A percentile compares a stretch with the other conserved stretches of the same genome.
phyloP scores from a whole-genome alignment of 2,888 invertebrate genomes.

The Campoplex capitator region DNA sequence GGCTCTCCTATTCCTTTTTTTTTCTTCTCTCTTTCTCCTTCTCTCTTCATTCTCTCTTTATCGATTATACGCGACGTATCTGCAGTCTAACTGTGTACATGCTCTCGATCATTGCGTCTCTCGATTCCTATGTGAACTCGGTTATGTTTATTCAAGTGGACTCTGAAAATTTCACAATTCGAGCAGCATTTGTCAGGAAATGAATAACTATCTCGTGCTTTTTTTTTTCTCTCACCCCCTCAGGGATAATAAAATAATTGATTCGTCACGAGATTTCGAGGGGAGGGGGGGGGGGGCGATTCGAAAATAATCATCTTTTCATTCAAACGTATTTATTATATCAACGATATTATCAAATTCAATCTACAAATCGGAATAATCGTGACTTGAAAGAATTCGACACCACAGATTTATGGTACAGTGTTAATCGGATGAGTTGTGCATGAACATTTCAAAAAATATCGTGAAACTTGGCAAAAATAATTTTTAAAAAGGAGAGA shows the following conservation, averaged over 20 bases:
- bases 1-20: slow-evolving; percentile 21
- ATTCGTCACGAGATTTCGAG: neutral
- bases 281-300: neutral
- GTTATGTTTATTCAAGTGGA: slow-evolving; percentile 61
- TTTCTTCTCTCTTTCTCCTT: slow-evolving; percentile 13
- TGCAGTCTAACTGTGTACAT: slow-evolving; percentile 16
- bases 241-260: neutral
- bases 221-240: neutral
- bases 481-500: too few relatives aligned
- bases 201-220: neutral
- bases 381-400: neutral
- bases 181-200: slow-evolving; percentile 30
- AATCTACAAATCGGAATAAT: neutral
- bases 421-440: too few relatives aligned
- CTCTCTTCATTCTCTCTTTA: slow-evolving; percentile 47
- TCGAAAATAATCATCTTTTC: neutral
- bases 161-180: slow-evolving; percentile 50
- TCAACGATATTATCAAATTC: neutral
- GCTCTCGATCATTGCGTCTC: slow-evolving; percentile 27
- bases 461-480: too few relatives aligned
- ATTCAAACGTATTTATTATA: neutral
- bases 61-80: slow-evolving; percentile 40
- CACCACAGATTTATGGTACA: neutral
- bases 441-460: too few relatives aligned
- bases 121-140: slow-evolving; percentile 42